Evolutionary conservation across 2,888 invertebrate species (phyloP).

Genomic region (Polyploca ridens): DNA sequence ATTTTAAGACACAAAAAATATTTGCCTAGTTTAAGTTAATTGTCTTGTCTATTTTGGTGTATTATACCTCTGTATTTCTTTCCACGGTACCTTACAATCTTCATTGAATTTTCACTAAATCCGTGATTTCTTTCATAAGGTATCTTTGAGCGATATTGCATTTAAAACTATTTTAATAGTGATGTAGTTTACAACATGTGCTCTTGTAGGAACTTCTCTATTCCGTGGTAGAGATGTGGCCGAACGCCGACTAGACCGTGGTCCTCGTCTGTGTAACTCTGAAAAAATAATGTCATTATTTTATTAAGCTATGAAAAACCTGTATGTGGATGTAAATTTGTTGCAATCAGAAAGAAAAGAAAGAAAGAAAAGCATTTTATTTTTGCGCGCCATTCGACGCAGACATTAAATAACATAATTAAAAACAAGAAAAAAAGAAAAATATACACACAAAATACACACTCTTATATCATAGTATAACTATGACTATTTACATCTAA

Average conservation of each 20-base stretch:
- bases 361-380: too few species aligned
- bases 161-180: constrained; percentile 13
- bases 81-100: neutral
- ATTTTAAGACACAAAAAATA: neutral
- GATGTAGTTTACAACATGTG: constrained; percentile 61
- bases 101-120: neutral
- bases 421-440: too few species aligned
- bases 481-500: too few species aligned
- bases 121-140: neutral
- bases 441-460: too few species aligned
- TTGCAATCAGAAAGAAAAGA: too few species aligned
- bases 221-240: constrained; percentile 94
- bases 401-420: too few species aligned
- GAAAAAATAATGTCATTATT: constrained; percentile 47
- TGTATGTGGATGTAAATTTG: too few species aligned
- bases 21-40: neutral
- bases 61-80: neutral
- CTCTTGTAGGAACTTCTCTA: constrained; percentile 91
- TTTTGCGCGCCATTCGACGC: too few species aligned
- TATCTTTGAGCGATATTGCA: neutral
- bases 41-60: neutral
- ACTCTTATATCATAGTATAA: too few species aligned
- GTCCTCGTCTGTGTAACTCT: constrained; percentile 98
- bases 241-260: constrained; percentile 93
- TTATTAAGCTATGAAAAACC: too few species aligned